These are phyloP conservation scores for Telmatherina bonti DNA, from an alignment of 2,797 vertebrate species.

Conservation along the genomic window DNA sequence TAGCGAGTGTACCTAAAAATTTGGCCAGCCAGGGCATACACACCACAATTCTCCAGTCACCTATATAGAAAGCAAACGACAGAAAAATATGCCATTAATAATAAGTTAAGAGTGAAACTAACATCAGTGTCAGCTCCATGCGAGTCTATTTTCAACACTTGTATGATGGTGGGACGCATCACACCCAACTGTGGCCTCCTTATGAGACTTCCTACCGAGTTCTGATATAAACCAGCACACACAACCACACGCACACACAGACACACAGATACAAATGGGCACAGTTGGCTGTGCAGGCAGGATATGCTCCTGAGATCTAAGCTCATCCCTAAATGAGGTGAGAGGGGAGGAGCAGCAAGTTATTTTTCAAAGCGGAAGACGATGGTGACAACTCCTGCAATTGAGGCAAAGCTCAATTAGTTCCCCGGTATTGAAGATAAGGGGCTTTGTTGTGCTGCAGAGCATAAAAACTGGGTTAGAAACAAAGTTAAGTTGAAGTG, in stretches of 20 bases:
- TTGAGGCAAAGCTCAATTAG: slow-evolving; percentile 61
- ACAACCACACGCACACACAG: slow-evolving; percentile 27
- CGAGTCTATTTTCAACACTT: slow-evolving; percentile 11
- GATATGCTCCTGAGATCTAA: slow-evolving; percentile 23
- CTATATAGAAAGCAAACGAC: background rate
- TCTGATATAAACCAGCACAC: slow-evolving; percentile 5
- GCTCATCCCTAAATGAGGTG: slow-evolving; percentile 59
- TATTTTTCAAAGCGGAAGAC: slow-evolving; percentile 52
- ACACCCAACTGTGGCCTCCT: slow-evolving; percentile 43
- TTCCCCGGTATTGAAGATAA: slow-evolving; percentile 13
- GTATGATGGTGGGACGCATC: slow-evolving; percentile 24
- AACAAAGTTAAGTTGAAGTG: slow-evolving; percentile 57
- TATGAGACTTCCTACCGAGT: slow-evolving; percentile 37
- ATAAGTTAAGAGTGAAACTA: slow-evolving; percentile 28
- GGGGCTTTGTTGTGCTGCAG: slow-evolving; percentile 29
- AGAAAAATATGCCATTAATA: slow-evolving; percentile 4
- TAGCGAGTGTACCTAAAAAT: no score
- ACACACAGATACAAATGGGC: slow-evolving; percentile 11
- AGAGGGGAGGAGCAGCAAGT: slow-evolving; percentile 51
- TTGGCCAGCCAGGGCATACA: no score
- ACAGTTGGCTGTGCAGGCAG: background rate
- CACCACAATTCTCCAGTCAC: background rate
- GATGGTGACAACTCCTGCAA: slow-evolving; percentile 38
- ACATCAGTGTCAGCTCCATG: slow-evolving; percentile 11
- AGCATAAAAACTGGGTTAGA: slow-evolving; percentile 62